These are phyloP conservation scores for Accipiter badius DNA, from an alignment of 2,797 vertebrate species.

Conservation along the genomic window DNA sequence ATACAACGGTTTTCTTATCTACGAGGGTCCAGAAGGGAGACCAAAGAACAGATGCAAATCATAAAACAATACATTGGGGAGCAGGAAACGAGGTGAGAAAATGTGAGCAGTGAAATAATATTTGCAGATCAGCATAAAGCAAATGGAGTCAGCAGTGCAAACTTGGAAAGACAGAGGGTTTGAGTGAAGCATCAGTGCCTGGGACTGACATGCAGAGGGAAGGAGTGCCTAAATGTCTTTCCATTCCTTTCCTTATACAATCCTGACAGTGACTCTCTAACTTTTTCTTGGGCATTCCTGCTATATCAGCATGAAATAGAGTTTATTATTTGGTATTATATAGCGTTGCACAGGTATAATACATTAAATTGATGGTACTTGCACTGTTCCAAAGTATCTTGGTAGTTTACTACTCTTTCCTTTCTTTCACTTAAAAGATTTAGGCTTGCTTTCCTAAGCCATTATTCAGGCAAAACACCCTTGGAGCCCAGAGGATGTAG, in stretches of 20 bases:
- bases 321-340: not conserved
- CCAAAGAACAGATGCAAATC: not conserved
- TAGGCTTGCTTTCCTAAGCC: not conserved
- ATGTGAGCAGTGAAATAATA: slow-evolving; percentile 1
- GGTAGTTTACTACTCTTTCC: not conserved
- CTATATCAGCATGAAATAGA: not conserved
- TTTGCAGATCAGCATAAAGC: not conserved
- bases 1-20: slow-evolving; percentile 19
- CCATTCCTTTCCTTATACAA: not conserved
- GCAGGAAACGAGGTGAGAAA: slow-evolving; percentile 34
- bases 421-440: not conserved
- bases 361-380: not conserved
- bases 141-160: not conserved
- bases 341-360: not conserved
- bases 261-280: not conserved
- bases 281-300: not conserved
- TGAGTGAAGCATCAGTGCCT: not conserved
- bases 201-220: not conserved
- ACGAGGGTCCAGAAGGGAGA: slow-evolving; percentile 27
- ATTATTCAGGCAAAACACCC: not conserved
- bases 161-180: not conserved
- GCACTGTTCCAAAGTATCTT: not conserved
- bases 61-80: not conserved
- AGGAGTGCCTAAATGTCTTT: not conserved
- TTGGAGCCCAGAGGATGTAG: not conserved